A percentile compares a stretch with the other conserved stretches of the same genome.
Evolutionary conservation across 2,888 invertebrate species (phyloP).

Genomic region (Malthinus seriepunctatus): DNA sequence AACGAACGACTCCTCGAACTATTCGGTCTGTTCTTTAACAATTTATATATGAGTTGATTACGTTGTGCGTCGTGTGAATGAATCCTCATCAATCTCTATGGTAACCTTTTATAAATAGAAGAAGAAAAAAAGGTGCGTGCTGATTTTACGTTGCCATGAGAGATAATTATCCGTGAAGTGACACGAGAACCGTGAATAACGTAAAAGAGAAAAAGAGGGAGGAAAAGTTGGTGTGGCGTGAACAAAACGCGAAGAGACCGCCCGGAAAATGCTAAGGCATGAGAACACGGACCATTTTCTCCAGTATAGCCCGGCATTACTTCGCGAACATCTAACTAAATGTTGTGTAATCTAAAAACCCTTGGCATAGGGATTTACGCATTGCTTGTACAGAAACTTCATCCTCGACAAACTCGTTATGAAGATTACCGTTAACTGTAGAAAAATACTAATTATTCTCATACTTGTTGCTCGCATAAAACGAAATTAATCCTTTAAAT

Average conservation of each 20-base stretch:
- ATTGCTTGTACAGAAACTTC: conserved; percentile 11
- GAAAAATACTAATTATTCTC: conserved; percentile 14
- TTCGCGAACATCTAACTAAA: conserved; percentile 25
- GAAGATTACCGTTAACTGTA: conserved; percentile 8
- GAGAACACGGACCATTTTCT: conserved; percentile 26
- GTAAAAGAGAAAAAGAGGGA: background rate
- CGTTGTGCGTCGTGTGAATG: conserved; percentile 17
- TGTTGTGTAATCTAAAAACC: conserved; percentile 25
- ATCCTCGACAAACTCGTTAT: conserved; percentile 8
- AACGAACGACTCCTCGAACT: conserved; percentile 12
- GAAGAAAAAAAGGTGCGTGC: conserved; percentile 11
- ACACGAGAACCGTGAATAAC: conserved; percentile 25
- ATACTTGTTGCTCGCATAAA: conserved; percentile 18
- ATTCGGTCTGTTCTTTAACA: conserved; percentile 8
- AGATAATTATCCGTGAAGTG: conserved; percentile 29
- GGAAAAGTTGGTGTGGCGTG: conserved; percentile 16
- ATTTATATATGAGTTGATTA: conserved; percentile 21
- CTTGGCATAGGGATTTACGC: conserved; percentile 24
- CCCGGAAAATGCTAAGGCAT: conserved; percentile 21
- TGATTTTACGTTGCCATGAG: conserved; percentile 22
- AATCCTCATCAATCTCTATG: conserved; percentile 13
- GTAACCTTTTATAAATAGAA: conserved; percentile 12
- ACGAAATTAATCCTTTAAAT: conserved; percentile 13
- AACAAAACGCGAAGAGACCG: conserved; percentile 19
- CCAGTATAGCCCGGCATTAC: conserved; percentile 17